A percentile compares a stretch with the other conserved stretches of the same genome.
These are phyloP conservation scores for Leucophenga varia DNA, from an alignment of 1,140 invertebrate genomes.

Conservation along the genomic window DNA sequence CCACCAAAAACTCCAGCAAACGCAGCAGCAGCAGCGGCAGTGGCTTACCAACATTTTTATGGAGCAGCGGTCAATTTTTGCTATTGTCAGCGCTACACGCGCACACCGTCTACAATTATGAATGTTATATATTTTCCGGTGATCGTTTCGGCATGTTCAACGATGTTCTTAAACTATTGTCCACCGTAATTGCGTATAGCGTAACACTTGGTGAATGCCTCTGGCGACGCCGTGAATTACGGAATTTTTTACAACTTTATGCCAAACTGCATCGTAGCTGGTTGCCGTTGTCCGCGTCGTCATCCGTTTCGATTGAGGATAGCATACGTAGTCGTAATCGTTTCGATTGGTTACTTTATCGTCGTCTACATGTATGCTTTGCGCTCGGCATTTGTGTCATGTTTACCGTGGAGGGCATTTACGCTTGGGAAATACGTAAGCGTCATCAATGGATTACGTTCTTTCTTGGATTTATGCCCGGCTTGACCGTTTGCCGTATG, in stretches of 20 bases:
- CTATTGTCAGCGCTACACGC: slow-evolving; percentile 1
- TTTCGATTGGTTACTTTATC: not conserved
- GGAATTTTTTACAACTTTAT: slow-evolving; percentile 1
- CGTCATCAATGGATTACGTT: not conserved
- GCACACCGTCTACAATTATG: not conserved
- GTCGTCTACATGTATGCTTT: not conserved
- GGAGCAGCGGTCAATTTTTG: slow-evolving; percentile 1
- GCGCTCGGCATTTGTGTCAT: not conserved
- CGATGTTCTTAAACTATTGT: slow-evolving; percentile 6
- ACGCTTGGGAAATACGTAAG: no score
- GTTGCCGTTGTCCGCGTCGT: no score
- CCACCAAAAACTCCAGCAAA: no score
- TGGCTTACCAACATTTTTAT: no score
- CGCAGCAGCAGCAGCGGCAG: no score
- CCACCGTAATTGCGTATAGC: not conserved
- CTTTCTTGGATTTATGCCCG: slow-evolving; percentile 1
- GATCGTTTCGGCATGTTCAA: slow-evolving; percentile 12
- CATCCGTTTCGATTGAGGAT: no score
- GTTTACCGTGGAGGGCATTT: not conserved
- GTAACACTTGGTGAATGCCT: slow-evolving; percentile 7
- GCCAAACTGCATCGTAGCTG: not conserved
- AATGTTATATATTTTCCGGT: slow-evolving; percentile 1
- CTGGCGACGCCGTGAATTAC: not conserved
- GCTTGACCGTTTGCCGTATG: slow-evolving; percentile 4
- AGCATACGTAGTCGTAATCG: not conserved